These are phyloP conservation scores for Anguilla pacifica DNA, from an alignment of 2,797 vertebrate genomes.

Conservation along the genomic window DNA sequence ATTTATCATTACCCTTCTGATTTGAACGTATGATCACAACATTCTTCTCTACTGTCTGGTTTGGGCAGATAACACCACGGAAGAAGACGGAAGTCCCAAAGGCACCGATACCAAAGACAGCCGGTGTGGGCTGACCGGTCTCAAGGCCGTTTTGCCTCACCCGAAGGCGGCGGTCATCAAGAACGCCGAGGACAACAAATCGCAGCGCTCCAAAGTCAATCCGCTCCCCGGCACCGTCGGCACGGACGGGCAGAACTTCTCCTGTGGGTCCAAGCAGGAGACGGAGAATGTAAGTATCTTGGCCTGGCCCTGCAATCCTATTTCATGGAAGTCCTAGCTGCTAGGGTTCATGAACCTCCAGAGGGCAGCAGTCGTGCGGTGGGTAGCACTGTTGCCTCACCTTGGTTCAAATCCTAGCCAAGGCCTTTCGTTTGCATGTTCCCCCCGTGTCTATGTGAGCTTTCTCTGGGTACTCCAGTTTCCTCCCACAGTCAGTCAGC, in stretches of 20 bases:
- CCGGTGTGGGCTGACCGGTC: slow-evolving; percentile 62
- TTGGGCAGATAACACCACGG: slow-evolving; percentile 75
- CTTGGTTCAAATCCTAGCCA: no score
- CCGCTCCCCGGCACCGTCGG: slow-evolving; percentile 76
- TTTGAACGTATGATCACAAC: neutral
- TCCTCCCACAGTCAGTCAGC: no score
- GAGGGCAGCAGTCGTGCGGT: no score
- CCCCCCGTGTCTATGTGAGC: no score
- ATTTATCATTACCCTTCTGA: neutral
- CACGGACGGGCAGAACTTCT: slow-evolving; percentile 87
- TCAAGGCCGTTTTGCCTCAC: slow-evolving; percentile 69
- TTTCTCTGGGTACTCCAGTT: no score
- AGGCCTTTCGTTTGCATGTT: no score
- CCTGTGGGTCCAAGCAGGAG: slow-evolving; percentile 87
- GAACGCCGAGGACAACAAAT: slow-evolving; percentile 82
- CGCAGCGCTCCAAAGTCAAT: slow-evolving; percentile 85
- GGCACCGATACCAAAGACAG: slow-evolving; percentile 62
- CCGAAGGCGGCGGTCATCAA: slow-evolving; percentile 78
- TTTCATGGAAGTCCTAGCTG: no score
- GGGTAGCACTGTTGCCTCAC: no score
- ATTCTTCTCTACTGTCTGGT: neutral
- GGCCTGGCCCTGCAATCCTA: neutral
- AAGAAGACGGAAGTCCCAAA: slow-evolving; percentile 69
- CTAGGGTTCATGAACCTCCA: no score
- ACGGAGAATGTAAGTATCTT: slow-evolving; percentile 86